phyloP scores from a whole-genome alignment of 2,888 invertebrate species.

The Oscheius myriophilus region DNA sequence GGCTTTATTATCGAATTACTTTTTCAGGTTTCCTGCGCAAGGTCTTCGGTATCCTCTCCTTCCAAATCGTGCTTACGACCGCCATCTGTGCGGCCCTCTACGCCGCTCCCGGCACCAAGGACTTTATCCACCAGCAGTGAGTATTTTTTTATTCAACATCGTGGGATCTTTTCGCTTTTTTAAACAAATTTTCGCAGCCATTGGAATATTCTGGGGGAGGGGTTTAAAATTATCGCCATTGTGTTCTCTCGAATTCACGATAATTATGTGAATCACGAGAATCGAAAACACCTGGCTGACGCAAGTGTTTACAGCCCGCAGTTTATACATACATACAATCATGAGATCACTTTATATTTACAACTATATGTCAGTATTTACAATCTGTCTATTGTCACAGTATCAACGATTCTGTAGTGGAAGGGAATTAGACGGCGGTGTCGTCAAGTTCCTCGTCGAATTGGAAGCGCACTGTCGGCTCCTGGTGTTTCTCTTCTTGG shows the following conservation, averaged over 20 bases:
- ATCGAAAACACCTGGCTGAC: no score
- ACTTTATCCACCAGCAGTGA: conserved; percentile 71
- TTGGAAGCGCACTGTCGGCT: conserved; percentile 10
- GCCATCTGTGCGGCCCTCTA: conserved; percentile 72
- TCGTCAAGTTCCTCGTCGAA: conserved; percentile 17
- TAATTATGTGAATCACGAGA: no score
- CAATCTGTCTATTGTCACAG: background rate
- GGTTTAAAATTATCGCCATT: no score
- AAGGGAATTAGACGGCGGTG: background rate
- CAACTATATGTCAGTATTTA: conserved; percentile 9
- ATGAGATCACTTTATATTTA: conserved; percentile 4
- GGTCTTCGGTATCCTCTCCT: conserved; percentile 83
- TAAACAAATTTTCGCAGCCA: no score
- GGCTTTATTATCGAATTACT: no score
- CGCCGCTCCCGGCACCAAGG: conserved; percentile 70
- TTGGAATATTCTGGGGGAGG: no score
- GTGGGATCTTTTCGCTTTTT: no score
- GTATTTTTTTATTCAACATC: conserved; percentile 33
- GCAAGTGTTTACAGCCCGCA: no score
- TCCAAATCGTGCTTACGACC: conserved; percentile 81
- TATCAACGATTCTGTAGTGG: background rate
- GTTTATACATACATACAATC: background rate
- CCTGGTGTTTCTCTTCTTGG: conserved; percentile 1
- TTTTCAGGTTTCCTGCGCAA: conserved; percentile 81
- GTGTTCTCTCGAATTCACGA: no score